phyloP scores from a whole-genome alignment of 2,113 vertebrate genomes.

The Oncorhynchus kisutch region DNA sequence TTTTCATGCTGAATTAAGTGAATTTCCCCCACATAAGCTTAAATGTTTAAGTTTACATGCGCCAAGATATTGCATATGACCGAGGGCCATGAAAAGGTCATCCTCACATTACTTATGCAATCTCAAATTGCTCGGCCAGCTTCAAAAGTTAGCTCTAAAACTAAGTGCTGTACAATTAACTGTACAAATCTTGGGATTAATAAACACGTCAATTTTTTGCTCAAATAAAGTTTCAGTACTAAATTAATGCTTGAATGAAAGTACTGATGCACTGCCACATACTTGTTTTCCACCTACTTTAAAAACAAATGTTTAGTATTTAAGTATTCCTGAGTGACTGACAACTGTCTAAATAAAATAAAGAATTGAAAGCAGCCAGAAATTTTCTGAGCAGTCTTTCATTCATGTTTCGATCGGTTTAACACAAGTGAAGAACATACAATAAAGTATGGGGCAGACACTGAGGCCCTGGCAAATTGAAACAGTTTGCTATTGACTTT shows the following conservation, averaged over 20 bases:
- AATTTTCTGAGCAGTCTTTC: constrained; percentile 23
- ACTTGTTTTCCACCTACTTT: constrained; percentile 41
- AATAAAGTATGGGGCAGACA: neutral
- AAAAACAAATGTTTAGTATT: constrained; percentile 19
- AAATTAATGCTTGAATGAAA: constrained; percentile 50
- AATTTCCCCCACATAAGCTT: constrained; percentile 70
- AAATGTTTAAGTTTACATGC: constrained; percentile 56
- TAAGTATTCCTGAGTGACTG: constrained; percentile 72
- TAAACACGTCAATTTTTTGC: constrained; percentile 35
- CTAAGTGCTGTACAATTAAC: constrained; percentile 39
- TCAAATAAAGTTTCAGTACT: constrained; percentile 42
- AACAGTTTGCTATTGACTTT: neutral
- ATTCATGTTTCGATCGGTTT: neutral
- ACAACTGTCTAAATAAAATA: constrained; percentile 56
- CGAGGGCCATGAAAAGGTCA: constrained; percentile 43
- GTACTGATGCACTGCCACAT: constrained; percentile 55
- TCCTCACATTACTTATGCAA: constrained; percentile 58
- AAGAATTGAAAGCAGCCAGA: constrained; percentile 47
- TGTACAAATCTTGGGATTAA: constrained; percentile 37
- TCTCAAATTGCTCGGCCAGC: constrained; percentile 51
- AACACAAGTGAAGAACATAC: constrained; percentile 4
- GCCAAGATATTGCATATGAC: constrained; percentile 69
- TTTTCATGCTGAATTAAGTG: constrained; percentile 74
- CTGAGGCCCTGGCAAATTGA: neutral
- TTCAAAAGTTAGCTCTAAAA: constrained; percentile 35